These are phyloP conservation scores for Escarpia spicata DNA, from an alignment of 2,888 invertebrate genomes.

Conservation along the genomic window DNA sequence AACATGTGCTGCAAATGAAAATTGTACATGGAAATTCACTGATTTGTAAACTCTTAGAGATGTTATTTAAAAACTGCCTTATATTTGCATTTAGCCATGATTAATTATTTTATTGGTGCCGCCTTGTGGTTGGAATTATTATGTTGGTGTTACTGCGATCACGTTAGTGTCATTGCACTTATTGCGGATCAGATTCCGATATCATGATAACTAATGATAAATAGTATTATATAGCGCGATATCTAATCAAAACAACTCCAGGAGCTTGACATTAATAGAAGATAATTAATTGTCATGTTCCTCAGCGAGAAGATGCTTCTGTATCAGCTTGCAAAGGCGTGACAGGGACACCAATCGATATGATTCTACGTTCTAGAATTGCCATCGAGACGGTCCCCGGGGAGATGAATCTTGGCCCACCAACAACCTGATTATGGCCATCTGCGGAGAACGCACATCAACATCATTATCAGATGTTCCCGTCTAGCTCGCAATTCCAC, in stretches of 20 bases:
- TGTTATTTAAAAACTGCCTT: neutral
- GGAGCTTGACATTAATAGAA: too few species aligned
- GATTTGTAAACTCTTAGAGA: neutral
- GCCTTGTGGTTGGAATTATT: neutral
- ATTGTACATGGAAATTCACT: neutral
- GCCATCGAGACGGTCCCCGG: neutral
- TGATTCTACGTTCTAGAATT: neutral
- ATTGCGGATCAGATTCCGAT: neutral
- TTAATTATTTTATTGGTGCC: neutral
- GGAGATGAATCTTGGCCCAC: neutral
- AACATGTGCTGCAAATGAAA: neutral
- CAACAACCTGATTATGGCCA: neutral
- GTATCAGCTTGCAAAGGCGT: neutral
- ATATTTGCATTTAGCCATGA: neutral
- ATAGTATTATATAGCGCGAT: too few species aligned
- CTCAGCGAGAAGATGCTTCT: neutral
- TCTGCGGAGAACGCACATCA: neutral
- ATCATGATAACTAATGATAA: neutral
- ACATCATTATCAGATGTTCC: conserved; percentile 12
- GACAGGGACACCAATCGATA: neutral
- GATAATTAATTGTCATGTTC: neutral
- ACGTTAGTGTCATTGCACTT: neutral
- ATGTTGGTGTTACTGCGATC: neutral
- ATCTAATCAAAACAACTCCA: too few species aligned
- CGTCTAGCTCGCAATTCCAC: neutral